Evolutionary conservation across 92 coral and sea anemone genomes (phyloP), one percentile per base, ranked within the genome.

Genomic region (Porites cylindrica): DNA sequence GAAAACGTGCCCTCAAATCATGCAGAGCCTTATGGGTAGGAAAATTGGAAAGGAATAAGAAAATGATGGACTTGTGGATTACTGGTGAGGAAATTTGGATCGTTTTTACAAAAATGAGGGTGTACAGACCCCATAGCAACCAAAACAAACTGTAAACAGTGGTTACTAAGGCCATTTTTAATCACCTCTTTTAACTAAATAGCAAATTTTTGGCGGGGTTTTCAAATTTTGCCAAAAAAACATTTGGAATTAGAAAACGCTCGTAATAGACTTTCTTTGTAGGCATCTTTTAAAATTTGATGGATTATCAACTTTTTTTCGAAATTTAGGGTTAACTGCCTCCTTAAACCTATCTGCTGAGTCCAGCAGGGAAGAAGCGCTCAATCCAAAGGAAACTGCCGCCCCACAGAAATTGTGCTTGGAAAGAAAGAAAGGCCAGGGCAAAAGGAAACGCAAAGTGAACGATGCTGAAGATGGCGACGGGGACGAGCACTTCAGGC

Each of bases 271-370:
- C 47, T 38, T 38, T 38, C 47, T 38, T 38, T 38, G 47, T 38
- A 38, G 72, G 3, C 66, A 19, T 62, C 50, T 43, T 79, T 64
- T 75, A 43, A 85, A 17, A 63, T 32, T 29, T 11, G 10, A 17
- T 16, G 6, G 6, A 8, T 1, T 83, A 75, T 13, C 14, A 9
- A 9, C 14, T 54, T 54, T 54, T 54, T 54, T 54, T 32, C 70
- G 72, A 84, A 59, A 24, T 84, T 84, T 84, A 52, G 83, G 88
- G 88, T 74, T 75, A 76, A 84, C 88, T 75, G 78, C 23, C 56
- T 38, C 86, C 56, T 69, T 32, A 7, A 82, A 69, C 21, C 50
- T n/a, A 24, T 82, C 54, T 70, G 26, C 78, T 58, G 60, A 82
- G 82, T 77, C 82, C 32, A 77, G 82, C 82, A 77, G 56, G 24